Evolutionary conservation across 2,888 invertebrate species (phyloP).

Genomic region (Lasius fuliginosus): DNA sequence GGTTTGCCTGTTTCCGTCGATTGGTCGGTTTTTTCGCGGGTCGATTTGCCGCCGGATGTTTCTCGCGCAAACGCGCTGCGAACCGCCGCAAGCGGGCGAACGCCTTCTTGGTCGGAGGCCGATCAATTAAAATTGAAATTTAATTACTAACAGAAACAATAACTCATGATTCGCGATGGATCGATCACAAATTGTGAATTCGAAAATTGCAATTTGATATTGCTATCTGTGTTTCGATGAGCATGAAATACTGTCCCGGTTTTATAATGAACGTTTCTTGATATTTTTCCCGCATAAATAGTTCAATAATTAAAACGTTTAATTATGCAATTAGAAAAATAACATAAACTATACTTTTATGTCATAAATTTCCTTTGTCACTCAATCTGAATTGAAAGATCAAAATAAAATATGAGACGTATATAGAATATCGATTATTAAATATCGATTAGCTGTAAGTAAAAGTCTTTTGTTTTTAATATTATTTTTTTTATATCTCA

Average conservation of each 20-base stretch:
- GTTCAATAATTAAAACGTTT: background rate
- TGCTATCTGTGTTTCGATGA: background rate
- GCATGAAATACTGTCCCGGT: background rate
- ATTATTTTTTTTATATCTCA: background rate
- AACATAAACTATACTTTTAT: background rate
- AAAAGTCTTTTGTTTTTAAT: background rate
- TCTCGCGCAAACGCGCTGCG: conserved; percentile 75
- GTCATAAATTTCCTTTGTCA: background rate
- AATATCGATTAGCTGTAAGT: background rate
- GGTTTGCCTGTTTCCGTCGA: conserved; percentile 21
- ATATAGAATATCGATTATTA: background rate
- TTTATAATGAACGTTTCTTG: background rate
- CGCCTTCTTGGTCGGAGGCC: conserved; percentile 19
- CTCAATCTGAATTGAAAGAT: background rate
- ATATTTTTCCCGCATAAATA: background rate
- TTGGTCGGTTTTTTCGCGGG: conserved; percentile 82
- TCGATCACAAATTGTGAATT: background rate
- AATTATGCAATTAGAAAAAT: background rate
- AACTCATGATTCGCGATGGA: conserved; percentile 3
- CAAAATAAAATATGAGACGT: background rate
- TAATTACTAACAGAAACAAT: conserved; percentile 22
- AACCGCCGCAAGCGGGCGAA: conserved; percentile 4
- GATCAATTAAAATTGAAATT: conserved; percentile 42
- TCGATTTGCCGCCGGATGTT: conserved; percentile 81
- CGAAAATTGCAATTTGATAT: conserved; percentile 1